Conservation (phyloP, 2,797 vertebrate species). For the Xenops minutus region DNA sequence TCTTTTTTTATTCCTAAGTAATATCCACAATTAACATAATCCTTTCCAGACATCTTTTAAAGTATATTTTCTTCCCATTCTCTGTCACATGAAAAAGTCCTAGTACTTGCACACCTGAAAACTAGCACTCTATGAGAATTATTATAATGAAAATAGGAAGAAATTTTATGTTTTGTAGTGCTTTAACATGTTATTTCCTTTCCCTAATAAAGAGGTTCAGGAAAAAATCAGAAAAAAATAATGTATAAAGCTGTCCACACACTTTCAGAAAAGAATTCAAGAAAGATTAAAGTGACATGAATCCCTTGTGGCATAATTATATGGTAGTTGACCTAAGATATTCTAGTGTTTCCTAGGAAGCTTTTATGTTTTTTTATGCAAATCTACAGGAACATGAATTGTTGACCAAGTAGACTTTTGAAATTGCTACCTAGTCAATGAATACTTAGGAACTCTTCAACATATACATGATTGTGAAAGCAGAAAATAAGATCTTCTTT, state of each 20-base stretch:
- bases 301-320: background rate
- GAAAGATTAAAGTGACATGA: background rate
- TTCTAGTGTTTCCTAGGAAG: background rate
- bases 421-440: background rate
- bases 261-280: background rate
- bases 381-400: background rate
- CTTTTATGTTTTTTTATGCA: background rate
- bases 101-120: background rate
- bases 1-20: background rate
- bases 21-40: background rate
- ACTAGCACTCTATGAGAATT: background rate
- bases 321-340: background rate
- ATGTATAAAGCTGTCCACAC: background rate
- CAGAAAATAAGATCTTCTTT: background rate
- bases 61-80: background rate
- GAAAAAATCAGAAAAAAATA: background rate
- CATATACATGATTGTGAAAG: background rate
- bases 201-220: background rate
- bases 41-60: background rate
- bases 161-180: background rate
- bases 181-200: background rate
- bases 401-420: background rate
- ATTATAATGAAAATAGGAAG: background rate
- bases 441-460: constrained; percentile 3
- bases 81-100: background rate